Conservation (phyloP, 2,797 vertebrate genomes). For the Acomys russatus region DNA sequence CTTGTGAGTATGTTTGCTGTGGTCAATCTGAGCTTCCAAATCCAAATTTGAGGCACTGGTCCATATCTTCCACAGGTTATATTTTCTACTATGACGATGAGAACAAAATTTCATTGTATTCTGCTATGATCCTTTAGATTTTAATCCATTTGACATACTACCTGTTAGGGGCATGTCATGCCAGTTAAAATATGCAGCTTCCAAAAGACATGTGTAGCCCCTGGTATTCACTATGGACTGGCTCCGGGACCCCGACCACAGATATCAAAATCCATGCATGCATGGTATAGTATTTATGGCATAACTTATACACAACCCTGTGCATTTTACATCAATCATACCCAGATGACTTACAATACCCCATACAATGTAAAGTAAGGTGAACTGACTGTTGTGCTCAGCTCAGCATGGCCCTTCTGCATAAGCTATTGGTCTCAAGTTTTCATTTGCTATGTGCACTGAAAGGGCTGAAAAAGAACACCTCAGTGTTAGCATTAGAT, state of each 20-base stretch:
- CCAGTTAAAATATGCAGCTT: neutral
- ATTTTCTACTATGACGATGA: neutral
- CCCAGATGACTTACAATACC: neutral
- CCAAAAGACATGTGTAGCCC: neutral
- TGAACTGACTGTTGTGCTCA: neutral
- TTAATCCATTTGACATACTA: neutral
- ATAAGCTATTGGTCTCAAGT: neutral
- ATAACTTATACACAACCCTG: neutral
- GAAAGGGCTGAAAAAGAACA: neutral
- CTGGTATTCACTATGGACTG: neutral
- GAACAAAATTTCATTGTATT: neutral
- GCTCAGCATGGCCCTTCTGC: neutral
- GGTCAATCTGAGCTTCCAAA: neutral
- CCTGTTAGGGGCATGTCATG: neutral
- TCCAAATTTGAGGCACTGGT: neutral
- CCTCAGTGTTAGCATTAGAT: neutral
- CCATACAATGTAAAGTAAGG: neutral
- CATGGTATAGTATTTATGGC: too few relatives aligned
- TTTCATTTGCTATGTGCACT: neutral
- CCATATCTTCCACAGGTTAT: neutral
- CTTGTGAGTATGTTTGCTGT: neutral
- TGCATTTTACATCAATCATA: too few relatives aligned
- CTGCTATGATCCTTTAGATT: neutral
- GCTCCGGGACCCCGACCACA: neutral
- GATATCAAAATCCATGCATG: neutral